Percentiles rank a stretch among this genome's conserved stretches.
phyloP scores from a whole-genome alignment of 2,888 invertebrate genomes.

The Ectemnius continuus region DNA sequence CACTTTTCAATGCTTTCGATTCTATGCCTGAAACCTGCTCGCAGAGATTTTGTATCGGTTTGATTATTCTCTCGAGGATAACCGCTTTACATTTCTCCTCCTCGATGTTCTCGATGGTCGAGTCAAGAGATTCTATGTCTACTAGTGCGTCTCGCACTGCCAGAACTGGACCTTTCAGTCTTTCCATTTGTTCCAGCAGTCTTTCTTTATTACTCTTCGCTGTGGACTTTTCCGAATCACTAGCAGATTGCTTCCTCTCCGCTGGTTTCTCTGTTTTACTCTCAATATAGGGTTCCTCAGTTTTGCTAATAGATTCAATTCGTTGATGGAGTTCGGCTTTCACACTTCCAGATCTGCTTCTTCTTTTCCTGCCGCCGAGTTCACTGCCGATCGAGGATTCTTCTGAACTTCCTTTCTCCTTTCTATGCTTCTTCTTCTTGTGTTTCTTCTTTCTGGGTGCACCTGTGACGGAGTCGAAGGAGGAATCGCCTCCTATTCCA shows the following conservation, averaged over 20 bases:
- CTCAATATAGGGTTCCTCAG: slow-evolving; percentile 42
- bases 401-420: slow-evolving; percentile 65
- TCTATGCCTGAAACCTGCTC: slow-evolving; percentile 69
- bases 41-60: slow-evolving; percentile 70
- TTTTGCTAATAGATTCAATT: slow-evolving; percentile 42
- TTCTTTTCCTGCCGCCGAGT: slow-evolving; percentile 23
- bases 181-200: slow-evolving; percentile 61
- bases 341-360: slow-evolving; percentile 28
- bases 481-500: slow-evolving; percentile 79
- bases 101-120: slow-evolving; percentile 43
- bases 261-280: slow-evolving; percentile 39
- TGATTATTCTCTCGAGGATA: slow-evolving; percentile 64
- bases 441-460: slow-evolving; percentile 74
- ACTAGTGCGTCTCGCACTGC: slow-evolving; percentile 65
- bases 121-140: slow-evolving; percentile 57
- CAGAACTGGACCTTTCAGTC: slow-evolving; percentile 64
- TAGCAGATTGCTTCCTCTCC: slow-evolving; percentile 47
- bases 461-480: slow-evolving; percentile 66
- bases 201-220: slow-evolving; percentile 63
- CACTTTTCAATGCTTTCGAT: slow-evolving; percentile 66
- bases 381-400: slow-evolving; percentile 59
- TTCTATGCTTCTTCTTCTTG: slow-evolving; percentile 62
- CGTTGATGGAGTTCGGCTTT: slow-evolving; percentile 37
- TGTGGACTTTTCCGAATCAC: slow-evolving; percentile 58
- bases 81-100: slow-evolving; percentile 58